Evolutionary conservation across 2,113 vertebrate species (phyloP).

Genomic region (Sakesphorus luctuosus): DNA sequence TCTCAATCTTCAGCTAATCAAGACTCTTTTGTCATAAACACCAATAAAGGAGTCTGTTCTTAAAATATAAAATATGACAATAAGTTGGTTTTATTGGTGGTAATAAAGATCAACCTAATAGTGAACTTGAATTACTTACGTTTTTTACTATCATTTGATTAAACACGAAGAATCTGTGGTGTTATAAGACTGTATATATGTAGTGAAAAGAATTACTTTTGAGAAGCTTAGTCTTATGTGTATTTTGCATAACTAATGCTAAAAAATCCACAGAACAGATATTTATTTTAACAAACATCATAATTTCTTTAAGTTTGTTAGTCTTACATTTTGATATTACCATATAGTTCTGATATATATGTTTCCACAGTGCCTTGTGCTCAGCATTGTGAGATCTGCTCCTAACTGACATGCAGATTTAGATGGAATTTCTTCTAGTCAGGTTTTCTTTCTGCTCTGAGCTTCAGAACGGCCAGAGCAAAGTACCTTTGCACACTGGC

Average conservation of each 20-base stretch:
- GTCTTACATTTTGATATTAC: neutral
- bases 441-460: neutral
- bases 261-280: neutral
- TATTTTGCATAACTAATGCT: neutral
- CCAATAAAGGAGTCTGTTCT: neutral
- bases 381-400: neutral
- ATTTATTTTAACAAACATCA: neutral
- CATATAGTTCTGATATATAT: neutral
- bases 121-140: neutral
- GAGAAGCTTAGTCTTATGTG: neutral
- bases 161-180: neutral
- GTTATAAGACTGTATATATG: neutral
- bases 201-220: neutral
- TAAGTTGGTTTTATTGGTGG: neutral
- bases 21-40: neutral
- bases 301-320: neutral
- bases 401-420: neutral
- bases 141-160: neutral
- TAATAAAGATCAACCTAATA: neutral
- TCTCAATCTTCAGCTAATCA: neutral
- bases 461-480: neutral
- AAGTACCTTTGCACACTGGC: neutral
- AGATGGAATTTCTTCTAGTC: neutral
- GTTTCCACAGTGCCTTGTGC: neutral
- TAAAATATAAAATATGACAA: neutral